These are phyloP conservation scores for Lacerta agilis DNA, from an alignment of 2,797 vertebrate species.

Conservation along the genomic window DNA sequence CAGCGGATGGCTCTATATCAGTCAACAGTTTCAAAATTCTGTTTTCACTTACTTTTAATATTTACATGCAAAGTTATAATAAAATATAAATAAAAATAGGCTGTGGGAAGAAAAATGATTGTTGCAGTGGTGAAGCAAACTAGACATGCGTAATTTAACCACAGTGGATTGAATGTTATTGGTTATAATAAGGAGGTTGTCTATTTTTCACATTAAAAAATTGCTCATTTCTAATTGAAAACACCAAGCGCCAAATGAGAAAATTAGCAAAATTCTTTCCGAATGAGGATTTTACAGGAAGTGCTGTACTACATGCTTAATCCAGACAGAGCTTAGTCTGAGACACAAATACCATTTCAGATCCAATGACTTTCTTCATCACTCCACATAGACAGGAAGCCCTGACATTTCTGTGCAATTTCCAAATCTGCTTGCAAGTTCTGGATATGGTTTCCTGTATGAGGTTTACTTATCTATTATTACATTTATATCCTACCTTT, in stretches of 20 bases:
- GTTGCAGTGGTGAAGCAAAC: not conserved
- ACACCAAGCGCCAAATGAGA: constrained; percentile 16
- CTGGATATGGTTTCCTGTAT: too few relatives aligned
- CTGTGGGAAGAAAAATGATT: not conserved
- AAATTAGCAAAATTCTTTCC: constrained; percentile 67
- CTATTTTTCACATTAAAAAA: constrained; percentile 29
- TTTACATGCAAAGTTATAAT: constrained; percentile 29
- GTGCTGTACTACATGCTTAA: not conserved
- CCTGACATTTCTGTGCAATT: too few relatives aligned
- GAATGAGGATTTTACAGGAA: constrained; percentile 65
- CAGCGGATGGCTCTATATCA: not conserved
- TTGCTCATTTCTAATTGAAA: constrained; percentile 28
- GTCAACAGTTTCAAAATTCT: not conserved
- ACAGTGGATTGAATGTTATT: constrained; percentile 50
- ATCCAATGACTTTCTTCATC: not conserved
- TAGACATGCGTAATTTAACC: constrained; percentile 40
- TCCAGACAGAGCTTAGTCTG: not conserved
- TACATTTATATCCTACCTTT: too few relatives aligned
- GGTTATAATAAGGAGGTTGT: constrained; percentile 12
- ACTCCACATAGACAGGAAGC: not conserved
- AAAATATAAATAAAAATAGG: constrained; percentile 38
- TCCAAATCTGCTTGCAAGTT: too few relatives aligned
- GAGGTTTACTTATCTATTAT: too few relatives aligned
- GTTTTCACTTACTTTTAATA: constrained; percentile 13
- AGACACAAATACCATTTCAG: not conserved